Evolutionary conservation across 2,888 invertebrate species (phyloP), one percentile per base, ranked within the genome.

Genomic region (Polietes domitor): DNA sequence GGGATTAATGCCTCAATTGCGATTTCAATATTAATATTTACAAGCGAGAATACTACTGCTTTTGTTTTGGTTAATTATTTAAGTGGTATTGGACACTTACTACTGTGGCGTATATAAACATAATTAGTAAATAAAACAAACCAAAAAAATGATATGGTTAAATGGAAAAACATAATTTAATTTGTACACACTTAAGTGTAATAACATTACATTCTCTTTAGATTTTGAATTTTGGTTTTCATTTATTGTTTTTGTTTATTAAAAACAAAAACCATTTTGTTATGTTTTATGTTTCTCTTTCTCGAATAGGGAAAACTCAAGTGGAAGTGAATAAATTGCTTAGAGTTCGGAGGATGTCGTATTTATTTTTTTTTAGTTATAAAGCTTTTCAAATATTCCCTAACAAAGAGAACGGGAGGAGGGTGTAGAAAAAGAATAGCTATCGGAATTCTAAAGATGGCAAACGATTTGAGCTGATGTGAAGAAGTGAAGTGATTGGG

Each of bases 281-380:
- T 53, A 4, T 53, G 1, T 21, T 53, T 21, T 2, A 10, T 21
- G 9, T 58, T 24, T 72, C 61, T 32, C 43, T 17, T 53, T 71
- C 61, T 19, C 68, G 53, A 73, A 77, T 21, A 43, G 73, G 80
- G 77, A 78, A 78, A 84, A 80, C 83, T 53, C n/a, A 78, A 75
- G 47, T 84, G 83, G 83, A 84, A 84, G 83, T 76, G 24, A 75
- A 72, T 50, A 72, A 61, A 75, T 83, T 84, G 65, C 63, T 75
- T 80, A 80, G 77, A 83, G 65, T 83, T 12, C 24, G 12, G 6
- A 55, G 9, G 3, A 55, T 24, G 58, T 58, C 24, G 26, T 58
- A 50, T 50, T 17, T 50, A 24, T 58, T 19, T 53, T 53, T 4
- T 53, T 26, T 58, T 58, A 4, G n/a, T 15, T 58, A 26, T 4